Evolutionary conservation across 2,888 invertebrate species (phyloP).

Genomic region (Elegia similella): DNA sequence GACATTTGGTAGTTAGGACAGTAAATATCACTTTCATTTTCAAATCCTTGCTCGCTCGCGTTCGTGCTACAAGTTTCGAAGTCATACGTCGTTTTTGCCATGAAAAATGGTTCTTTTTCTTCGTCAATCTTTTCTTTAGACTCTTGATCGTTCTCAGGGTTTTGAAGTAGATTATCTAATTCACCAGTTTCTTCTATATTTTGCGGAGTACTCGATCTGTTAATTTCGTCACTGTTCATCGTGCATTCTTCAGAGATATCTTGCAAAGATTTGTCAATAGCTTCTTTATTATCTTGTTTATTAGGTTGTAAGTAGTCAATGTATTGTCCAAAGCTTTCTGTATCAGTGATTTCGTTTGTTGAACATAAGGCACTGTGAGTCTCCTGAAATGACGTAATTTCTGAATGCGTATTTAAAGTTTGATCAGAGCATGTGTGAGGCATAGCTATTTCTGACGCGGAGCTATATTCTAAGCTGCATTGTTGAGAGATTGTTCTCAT

Average conservation of each 20-base stretch:
- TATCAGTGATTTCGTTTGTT: slow-evolving; percentile 75
- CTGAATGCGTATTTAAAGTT: slow-evolving; percentile 74
- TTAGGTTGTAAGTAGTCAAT: slow-evolving; percentile 69
- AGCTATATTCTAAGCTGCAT: slow-evolving; percentile 86
- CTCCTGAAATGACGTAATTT: slow-evolving; percentile 72
- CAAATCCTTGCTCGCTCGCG: slow-evolving; percentile 73
- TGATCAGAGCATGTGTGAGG: slow-evolving; percentile 78
- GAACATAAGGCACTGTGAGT: slow-evolving; percentile 75
- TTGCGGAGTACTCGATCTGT: slow-evolving; percentile 57
- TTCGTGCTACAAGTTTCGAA: slow-evolving; percentile 74
- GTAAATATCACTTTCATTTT: slow-evolving; percentile 84
- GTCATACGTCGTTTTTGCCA: slow-evolving; percentile 69
- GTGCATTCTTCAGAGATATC: slow-evolving; percentile 75
- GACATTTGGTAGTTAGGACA: slow-evolving; percentile 83
- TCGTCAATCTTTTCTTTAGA: slow-evolving; percentile 63
- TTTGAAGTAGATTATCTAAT: slow-evolving; percentile 57
- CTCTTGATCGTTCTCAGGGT: slow-evolving; percentile 41
- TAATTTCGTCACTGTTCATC: slow-evolving; percentile 69
- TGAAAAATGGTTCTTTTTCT: slow-evolving; percentile 65
- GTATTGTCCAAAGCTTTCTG: slow-evolving; percentile 76
- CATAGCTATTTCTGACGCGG: slow-evolving; percentile 79
- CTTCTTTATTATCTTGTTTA: slow-evolving; percentile 61
- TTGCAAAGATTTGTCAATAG: slow-evolving; percentile 65
- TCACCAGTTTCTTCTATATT: slow-evolving; percentile 49
- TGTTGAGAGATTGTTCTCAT: slow-evolving; percentile 87